Conservation (phyloP, 1,140 invertebrate species). For the Drosophila baimaii region DNA sequence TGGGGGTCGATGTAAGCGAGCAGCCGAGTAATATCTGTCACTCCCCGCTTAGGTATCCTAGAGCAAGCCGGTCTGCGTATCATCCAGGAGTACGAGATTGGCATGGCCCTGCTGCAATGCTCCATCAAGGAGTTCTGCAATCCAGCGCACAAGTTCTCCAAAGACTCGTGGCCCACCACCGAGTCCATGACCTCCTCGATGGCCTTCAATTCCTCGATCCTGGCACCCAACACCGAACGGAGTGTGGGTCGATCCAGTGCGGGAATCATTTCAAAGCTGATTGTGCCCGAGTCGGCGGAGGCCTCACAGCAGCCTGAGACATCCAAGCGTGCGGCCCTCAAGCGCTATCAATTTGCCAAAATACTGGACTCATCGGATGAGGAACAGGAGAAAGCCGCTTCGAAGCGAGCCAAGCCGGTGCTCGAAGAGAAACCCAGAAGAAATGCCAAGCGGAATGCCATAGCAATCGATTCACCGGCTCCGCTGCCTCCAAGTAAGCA, state of each 20-base stretch:
- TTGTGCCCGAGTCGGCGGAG: slow-evolving; percentile 45
- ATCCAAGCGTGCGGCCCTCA: not conserved
- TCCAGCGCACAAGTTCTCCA: slow-evolving; percentile 85
- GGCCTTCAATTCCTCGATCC: slow-evolving; percentile 51
- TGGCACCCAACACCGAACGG: slow-evolving; percentile 57
- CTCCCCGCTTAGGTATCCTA: slow-evolving; percentile 78
- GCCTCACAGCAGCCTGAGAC: not conserved
- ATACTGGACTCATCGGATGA: slow-evolving; percentile 59
- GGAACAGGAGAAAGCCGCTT: slow-evolving; percentile 9
- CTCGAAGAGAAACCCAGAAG: not conserved
- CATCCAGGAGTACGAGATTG: slow-evolving; percentile 88
- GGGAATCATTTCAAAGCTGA: slow-evolving; percentile 19
- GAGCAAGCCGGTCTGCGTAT: slow-evolving; percentile 85
- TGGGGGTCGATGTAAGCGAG: slow-evolving; percentile 27
- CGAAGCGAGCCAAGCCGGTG: slow-evolving; percentile 11
- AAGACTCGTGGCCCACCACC: slow-evolving; percentile 52
- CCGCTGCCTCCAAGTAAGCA: not conserved
- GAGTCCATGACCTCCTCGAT: slow-evolving; percentile 57
- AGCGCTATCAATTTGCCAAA: slow-evolving; percentile 23
- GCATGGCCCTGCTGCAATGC: slow-evolving; percentile 87
- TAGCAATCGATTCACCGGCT: slow-evolving; percentile 24
- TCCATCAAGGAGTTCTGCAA: slow-evolving; percentile 88
- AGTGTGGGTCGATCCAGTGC: slow-evolving; percentile 12
- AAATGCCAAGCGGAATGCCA: slow-evolving; percentile 7
- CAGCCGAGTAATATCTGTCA: not conserved